These are phyloP conservation scores for Danionella cerebrum DNA, from an alignment of 2,113 vertebrate genomes.

Conservation along the genomic window DNA sequence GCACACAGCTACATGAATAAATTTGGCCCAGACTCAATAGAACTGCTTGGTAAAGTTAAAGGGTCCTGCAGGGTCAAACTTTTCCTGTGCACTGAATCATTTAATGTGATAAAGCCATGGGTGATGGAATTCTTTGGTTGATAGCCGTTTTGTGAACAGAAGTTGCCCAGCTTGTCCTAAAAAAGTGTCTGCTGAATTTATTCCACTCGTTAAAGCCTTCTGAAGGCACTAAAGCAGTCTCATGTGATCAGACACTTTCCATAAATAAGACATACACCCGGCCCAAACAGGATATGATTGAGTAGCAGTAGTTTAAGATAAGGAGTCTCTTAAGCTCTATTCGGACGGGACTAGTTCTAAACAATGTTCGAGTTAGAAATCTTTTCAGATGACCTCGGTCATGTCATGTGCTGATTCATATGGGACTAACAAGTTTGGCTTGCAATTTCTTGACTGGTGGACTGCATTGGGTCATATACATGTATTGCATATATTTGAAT, in stretches of 20 bases:
- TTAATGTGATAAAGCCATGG: constrained; percentile 7
- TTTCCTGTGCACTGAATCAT: neutral
- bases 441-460: too few species aligned
- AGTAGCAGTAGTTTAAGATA: neutral
- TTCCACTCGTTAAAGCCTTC: constrained; percentile 3
- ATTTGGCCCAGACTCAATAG: too few species aligned
- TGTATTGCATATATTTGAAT: too few species aligned
- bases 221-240: neutral
- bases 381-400: too few species aligned
- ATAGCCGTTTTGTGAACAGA: constrained; percentile 3
- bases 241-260: neutral
- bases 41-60: neutral
- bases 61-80: too few species aligned
- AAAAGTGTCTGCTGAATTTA: neutral
- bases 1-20: neutral
- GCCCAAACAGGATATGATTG: constrained; percentile 6
- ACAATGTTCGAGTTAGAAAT: too few species aligned
- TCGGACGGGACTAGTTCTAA: too few species aligned
- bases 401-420: too few species aligned
- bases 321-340: too few species aligned
- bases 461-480: too few species aligned
- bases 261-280: neutral
- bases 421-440: too few species aligned
- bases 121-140: neutral
- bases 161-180: neutral